Percentiles rank a stretch among this genome's conserved stretches.
Conservation (phyloP, 2,113 vertebrate species). For the Vireo altiloquus region DNA sequence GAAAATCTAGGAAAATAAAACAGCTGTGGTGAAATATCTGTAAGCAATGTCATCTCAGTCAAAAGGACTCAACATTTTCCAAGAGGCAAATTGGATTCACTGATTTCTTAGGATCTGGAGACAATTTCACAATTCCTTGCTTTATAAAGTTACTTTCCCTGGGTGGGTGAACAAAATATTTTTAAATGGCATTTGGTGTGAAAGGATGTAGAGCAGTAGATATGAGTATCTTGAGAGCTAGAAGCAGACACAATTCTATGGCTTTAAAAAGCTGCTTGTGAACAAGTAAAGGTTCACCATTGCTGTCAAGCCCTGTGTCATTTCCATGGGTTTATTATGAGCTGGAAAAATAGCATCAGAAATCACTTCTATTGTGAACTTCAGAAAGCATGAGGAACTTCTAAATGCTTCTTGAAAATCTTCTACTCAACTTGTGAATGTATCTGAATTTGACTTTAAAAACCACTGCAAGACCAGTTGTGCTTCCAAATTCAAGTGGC, state of each 20-base stretch:
- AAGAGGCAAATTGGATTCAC: not conserved
- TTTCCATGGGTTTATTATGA: not conserved
- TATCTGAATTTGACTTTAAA: not conserved
- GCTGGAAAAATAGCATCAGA: not conserved
- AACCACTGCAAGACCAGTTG: not conserved
- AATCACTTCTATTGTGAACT: not conserved
- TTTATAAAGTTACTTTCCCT: not conserved
- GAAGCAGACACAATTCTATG: not conserved
- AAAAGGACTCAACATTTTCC: not conserved
- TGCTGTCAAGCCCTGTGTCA: not conserved
- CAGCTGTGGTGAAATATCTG: not conserved
- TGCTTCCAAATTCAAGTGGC: not conserved
- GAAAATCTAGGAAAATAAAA: not conserved
- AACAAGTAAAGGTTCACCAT: not conserved
- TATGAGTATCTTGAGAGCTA: not conserved
- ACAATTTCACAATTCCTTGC: not conserved
- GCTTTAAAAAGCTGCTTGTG: not conserved
- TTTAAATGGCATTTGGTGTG: not conserved
- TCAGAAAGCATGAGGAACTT: not conserved
- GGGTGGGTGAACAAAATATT: not conserved
- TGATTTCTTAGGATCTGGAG: not conserved
- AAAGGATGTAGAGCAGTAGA: not conserved
- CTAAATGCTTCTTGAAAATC: not conserved
- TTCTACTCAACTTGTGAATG: not conserved
- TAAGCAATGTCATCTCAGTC: not conserved